phyloP scores from a whole-genome alignment of 2,113 vertebrate species.

The Athene noctua region DNA sequence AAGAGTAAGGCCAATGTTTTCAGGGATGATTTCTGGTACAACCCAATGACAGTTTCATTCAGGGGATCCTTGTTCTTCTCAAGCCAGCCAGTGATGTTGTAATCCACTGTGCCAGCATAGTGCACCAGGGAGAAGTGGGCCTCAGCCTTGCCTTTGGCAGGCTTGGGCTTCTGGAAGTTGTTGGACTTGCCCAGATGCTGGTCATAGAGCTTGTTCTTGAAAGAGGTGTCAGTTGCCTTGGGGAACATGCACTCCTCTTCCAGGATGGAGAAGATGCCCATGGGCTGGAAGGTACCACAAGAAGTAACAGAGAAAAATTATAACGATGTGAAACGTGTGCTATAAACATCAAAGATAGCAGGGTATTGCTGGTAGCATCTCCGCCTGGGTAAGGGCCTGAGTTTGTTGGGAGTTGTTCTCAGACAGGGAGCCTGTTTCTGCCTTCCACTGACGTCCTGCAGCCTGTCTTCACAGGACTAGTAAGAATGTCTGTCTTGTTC shows the following conservation, averaged over 20 bases:
- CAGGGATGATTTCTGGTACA: conserved; percentile 80
- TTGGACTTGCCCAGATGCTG: conserved; percentile 86
- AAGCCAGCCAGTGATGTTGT: conserved; percentile 44
- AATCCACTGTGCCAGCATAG: conserved; percentile 79
- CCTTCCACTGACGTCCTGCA: background rate
- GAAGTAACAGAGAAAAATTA: no score
- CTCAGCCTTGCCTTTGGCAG: conserved; percentile 81
- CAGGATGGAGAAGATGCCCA: conserved; percentile 85
- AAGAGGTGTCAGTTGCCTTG: conserved; percentile 80
- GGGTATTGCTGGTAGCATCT: no score
- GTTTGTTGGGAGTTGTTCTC: background rate
- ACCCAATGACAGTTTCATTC: conserved; percentile 82
- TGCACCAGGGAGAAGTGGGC: conserved; percentile 82
- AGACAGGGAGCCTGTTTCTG: background rate
- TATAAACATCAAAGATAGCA: no score
- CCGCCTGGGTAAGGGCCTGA: no score
- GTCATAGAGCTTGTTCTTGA: conserved; percentile 83
- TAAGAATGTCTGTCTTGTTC: fast-evolving
- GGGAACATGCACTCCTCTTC: conserved; percentile 87
- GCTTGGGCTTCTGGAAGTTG: conserved; percentile 88
- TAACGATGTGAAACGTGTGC: no score
- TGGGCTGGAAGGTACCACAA: conserved; percentile 68
- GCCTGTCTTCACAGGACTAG: background rate
- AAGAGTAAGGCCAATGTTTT: no score
- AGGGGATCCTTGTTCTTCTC: conserved; percentile 85